phyloP scores from a whole-genome alignment of 37 sponge, comb jelly and placozoan genomes.

The Geodia barretti region DNA sequence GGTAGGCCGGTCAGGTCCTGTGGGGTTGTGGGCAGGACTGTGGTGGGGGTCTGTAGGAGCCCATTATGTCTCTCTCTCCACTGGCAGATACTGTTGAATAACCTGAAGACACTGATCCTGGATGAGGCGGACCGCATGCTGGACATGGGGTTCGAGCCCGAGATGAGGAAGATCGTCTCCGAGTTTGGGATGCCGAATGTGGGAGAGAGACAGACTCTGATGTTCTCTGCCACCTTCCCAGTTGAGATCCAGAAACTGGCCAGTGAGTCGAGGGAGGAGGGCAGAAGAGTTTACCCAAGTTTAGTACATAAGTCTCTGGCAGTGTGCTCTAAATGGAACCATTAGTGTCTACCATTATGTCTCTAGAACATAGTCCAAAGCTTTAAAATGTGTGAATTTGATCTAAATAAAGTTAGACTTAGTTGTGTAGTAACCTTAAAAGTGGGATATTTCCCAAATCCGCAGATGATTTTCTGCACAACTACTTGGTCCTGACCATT shows the following conservation, averaged over 20 bases:
- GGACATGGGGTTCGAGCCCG: conserved; percentile 93
- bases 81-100: conserved; percentile 40
- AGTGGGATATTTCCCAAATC: not conserved
- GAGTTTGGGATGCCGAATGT: conserved; percentile 67
- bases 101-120: conserved; percentile 76
- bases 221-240: conserved; percentile 98
- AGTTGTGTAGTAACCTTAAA: too few species aligned
- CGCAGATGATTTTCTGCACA: conserved; percentile 72
- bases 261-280: not conserved
- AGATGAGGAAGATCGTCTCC: conserved; percentile 73
- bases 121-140: conserved; percentile 99
- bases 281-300: not conserved
- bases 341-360: not conserved
- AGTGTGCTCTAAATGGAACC: not conserved
- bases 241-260: conserved; percentile 89
- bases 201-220: conserved; percentile 84
- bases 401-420: too few species aligned
- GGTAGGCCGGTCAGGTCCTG: too few species aligned
- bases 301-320: not conserved
- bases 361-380: too few species aligned
- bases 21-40: too few species aligned
- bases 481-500: conserved; percentile 91
- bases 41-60: too few species aligned
- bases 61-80: too few species aligned
- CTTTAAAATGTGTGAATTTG: too few species aligned